A percentile compares a stretch with the other conserved stretches of the same genome.
phyloP scores from a whole-genome alignment of 2,888 invertebrate genomes.

The Tipula confusa region DNA sequence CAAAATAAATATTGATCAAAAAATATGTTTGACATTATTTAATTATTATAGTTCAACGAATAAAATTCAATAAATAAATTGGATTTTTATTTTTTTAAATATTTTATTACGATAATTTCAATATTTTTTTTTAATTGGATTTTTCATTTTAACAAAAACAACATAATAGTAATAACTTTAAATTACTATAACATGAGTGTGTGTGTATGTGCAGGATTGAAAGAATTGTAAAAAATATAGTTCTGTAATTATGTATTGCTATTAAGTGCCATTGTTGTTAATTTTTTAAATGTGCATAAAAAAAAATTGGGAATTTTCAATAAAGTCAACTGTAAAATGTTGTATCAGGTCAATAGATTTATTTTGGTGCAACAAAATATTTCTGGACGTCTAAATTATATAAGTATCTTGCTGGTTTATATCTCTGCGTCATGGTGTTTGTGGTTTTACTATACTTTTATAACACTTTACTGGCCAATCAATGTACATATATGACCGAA shows the following conservation, averaged over 20 bases:
- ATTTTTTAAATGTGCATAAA: background rate
- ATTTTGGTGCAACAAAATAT: too few species aligned
- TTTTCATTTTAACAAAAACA: background rate
- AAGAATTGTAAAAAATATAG: background rate
- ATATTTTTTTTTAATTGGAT: background rate
- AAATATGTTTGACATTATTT: background rate
- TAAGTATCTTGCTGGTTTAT: too few species aligned
- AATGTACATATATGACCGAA: background rate
- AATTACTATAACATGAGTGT: background rate
- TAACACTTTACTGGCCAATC: background rate
- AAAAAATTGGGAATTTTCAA: too few species aligned
- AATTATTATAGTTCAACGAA: background rate
- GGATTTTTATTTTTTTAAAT: background rate
- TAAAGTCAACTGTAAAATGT: too few species aligned
- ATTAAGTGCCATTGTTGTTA: background rate
- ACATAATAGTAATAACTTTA: too few species aligned
- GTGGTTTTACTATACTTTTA: background rate
- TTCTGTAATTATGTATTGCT: background rate
- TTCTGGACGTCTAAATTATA: too few species aligned
- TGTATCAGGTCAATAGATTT: too few species aligned
- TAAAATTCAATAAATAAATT: background rate
- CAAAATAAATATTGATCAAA: background rate
- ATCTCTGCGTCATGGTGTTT: too few species aligned
- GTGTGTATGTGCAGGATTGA: background rate
- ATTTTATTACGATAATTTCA: background rate